Evolutionary conservation across 2,797 vertebrate genomes (phyloP).

Genomic region (Oreortyx pictus): DNA sequence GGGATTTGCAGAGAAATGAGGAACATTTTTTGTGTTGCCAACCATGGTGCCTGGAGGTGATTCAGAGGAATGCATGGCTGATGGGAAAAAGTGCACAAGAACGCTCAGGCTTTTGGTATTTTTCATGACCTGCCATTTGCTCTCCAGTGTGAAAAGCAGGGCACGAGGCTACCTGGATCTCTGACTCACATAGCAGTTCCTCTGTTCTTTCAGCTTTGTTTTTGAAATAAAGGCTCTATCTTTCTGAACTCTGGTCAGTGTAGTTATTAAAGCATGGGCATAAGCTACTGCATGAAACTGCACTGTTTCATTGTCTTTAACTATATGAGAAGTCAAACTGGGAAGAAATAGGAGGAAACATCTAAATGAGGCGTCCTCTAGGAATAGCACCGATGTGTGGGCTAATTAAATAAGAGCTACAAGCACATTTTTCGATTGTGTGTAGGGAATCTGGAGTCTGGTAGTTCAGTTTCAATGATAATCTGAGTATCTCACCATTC

Average conservation of each 20-base stretch:
- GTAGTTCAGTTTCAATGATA: background rate
- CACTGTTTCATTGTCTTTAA: background rate
- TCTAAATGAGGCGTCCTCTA: background rate
- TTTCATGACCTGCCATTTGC: background rate
- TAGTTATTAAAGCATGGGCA: background rate
- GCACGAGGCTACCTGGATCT: background rate
- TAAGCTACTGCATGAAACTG: background rate
- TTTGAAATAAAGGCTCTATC: slow-evolving; percentile 38
- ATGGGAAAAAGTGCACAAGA: background rate
- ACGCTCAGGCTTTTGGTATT: background rate
- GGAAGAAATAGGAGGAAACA: background rate
- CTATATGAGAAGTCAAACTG: background rate
- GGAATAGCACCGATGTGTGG: background rate
- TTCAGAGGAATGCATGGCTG: background rate
- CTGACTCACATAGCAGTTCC: background rate
- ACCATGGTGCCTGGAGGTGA: background rate
- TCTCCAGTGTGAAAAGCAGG: background rate
- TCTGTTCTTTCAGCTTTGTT: background rate
- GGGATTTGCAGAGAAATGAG: slow-evolving; percentile 4
- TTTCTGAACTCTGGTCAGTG: background rate
- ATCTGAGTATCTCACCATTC: slow-evolving; percentile 10
- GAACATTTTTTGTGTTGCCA: background rate
- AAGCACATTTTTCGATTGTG: background rate
- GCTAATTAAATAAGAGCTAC: background rate
- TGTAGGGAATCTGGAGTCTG: background rate